A percentile compares a stretch with the other conserved stretches of the same genome.
Evolutionary conservation across 2,797 vertebrate species (phyloP).

Genomic region (Enteromius trimaculatus): DNA sequence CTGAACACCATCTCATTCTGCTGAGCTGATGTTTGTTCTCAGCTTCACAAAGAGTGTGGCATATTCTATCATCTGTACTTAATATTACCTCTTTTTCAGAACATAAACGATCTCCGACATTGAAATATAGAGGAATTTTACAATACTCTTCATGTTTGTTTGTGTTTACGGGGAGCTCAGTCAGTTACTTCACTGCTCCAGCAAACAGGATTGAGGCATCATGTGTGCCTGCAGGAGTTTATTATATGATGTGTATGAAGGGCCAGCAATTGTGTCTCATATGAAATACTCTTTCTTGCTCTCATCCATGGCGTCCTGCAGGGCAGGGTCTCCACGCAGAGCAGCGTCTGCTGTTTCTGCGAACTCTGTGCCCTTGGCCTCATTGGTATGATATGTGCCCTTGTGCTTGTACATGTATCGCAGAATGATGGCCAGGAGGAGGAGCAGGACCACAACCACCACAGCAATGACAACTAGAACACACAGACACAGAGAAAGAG

Average conservation of each 20-base stretch:
- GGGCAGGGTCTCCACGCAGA: slow-evolving; percentile 78
- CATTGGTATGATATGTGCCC: slow-evolving; percentile 88
- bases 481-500: background rate
- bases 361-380: slow-evolving; percentile 87
- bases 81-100: background rate
- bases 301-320: slow-evolving; percentile 81
- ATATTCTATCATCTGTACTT: background rate
- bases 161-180: slow-evolving; percentile 5
- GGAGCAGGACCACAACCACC: slow-evolving; percentile 78
- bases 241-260: background rate
- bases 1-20: background rate
- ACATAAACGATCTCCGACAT: background rate
- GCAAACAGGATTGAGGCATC: slow-evolving; percentile 23
- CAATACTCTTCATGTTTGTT: background rate
- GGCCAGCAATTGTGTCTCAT: slow-evolving; percentile 66
- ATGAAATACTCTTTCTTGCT: slow-evolving; percentile 90
- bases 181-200: slow-evolving; percentile 1
- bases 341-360: slow-evolving; percentile 80
- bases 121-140: background rate
- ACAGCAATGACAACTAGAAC: slow-evolving; percentile 78
- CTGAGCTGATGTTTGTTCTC: slow-evolving; percentile 8
- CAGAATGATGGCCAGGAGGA: slow-evolving; percentile 76
- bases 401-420: slow-evolving; percentile 85
- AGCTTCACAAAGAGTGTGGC: background rate
- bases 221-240: background rate